Evolutionary conservation across 2,888 invertebrate genomes (phyloP).

Genomic region (Tachina lurida): DNA sequence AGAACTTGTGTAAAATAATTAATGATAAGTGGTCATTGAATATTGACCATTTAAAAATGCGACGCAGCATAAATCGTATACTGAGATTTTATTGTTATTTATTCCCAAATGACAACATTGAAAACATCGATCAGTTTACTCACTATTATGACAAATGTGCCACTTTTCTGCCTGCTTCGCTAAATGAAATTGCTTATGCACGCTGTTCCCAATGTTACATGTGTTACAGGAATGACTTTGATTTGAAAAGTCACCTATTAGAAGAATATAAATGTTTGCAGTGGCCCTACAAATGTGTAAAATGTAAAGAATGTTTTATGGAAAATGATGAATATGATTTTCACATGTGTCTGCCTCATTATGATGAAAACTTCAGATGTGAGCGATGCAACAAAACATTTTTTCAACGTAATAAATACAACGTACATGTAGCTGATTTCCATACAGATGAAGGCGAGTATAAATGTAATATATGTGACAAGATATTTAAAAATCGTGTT

Average conservation of each 20-base stretch:
- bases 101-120: slow-evolving; percentile 24
- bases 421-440: slow-evolving; percentile 5
- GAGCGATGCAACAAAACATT: slow-evolving; percentile 32
- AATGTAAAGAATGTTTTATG: slow-evolving; percentile 53
- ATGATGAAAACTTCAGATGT: slow-evolving; percentile 46
- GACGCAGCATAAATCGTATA: slow-evolving; percentile 55
- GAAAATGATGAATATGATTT: slow-evolving; percentile 53
- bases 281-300: slow-evolving; percentile 50
- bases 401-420: slow-evolving; percentile 8
- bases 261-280: slow-evolving; percentile 30
- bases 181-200: slow-evolving; percentile 27
- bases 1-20: slow-evolving; percentile 45
- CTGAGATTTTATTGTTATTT: slow-evolving; percentile 44
- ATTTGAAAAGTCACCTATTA: slow-evolving; percentile 39
- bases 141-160: slow-evolving; percentile 42
- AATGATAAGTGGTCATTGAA: slow-evolving; percentile 36
- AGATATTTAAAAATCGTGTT: not conserved
- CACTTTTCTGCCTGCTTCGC: slow-evolving; percentile 29
- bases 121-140: slow-evolving; percentile 33
- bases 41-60: slow-evolving; percentile 43
- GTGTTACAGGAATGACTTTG: slow-evolving; percentile 30
- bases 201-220: slow-evolving; percentile 47
- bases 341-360: slow-evolving; percentile 54
- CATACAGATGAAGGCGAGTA: not conserved
- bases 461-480: slow-evolving; percentile 42